Percentiles rank a stretch among this genome's conserved stretches.
Evolutionary conservation across 2,888 invertebrate species (phyloP).

Genomic region (Octonoba sinensis): DNA sequence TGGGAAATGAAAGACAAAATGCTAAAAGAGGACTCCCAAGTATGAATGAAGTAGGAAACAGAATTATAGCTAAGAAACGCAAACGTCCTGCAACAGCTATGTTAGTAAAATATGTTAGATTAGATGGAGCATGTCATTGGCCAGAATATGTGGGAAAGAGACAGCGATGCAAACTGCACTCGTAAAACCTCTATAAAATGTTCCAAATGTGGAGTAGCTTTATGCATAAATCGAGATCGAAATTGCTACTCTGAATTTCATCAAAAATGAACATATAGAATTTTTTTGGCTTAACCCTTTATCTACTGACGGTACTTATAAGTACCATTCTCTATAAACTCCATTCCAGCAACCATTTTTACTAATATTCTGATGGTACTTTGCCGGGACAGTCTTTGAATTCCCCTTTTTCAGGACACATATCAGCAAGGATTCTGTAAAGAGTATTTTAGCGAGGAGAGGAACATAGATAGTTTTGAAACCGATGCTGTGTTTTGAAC

Average conservation of each 20-base stretch:
- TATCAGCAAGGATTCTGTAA: too few species aligned
- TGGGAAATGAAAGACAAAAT: background rate
- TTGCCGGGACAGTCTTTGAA: too few species aligned
- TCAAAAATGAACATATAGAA: constrained; percentile 1
- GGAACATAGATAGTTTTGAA: too few species aligned
- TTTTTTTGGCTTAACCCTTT: too few species aligned
- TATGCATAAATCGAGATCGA: constrained; percentile 20
- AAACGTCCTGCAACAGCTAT: constrained; percentile 5
- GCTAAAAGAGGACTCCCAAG: constrained; percentile 8
- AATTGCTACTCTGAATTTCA: constrained; percentile 23
- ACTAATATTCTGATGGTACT: too few species aligned
- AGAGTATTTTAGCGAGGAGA: too few species aligned
- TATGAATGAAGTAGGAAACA: background rate
- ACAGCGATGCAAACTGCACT: constrained; percentile 14
- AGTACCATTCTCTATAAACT: too few species aligned
- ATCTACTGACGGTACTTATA: too few species aligned
- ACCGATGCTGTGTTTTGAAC: too few species aligned
- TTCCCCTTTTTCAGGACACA: too few species aligned
- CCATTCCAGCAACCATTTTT: too few species aligned
- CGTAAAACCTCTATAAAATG: constrained; percentile 18
- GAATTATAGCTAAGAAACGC: background rate
- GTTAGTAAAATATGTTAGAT: constrained; percentile 13
- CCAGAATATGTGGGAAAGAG: constrained; percentile 17
- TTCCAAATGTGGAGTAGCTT: constrained; percentile 13
- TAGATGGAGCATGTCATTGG: constrained; percentile 18